Evolutionary conservation across 2,113 vertebrate genomes (phyloP).

Genomic region (Helogale parvula): DNA sequence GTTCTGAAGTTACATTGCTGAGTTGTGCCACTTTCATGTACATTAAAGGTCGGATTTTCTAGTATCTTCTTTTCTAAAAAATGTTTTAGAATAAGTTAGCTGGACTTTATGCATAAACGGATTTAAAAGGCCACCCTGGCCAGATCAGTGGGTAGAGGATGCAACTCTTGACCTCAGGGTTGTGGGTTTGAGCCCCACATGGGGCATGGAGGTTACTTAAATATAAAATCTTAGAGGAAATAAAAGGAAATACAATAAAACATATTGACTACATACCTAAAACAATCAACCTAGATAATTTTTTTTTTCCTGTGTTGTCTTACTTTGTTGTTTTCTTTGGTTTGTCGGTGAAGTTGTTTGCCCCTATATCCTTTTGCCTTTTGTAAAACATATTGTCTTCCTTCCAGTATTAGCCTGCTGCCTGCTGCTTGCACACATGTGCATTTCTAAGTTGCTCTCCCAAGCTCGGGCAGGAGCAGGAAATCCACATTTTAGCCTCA

Average conservation of each 20-base stretch:
- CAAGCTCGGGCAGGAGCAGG: background rate
- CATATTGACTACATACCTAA: background rate
- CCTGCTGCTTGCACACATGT: background rate
- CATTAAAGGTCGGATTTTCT: conserved; percentile 35
- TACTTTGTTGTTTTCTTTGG: background rate
- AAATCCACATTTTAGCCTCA: background rate
- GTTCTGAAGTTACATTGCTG: conserved; percentile 49
- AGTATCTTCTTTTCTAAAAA: conserved; percentile 39
- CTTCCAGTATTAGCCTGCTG: background rate
- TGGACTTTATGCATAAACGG: background rate
- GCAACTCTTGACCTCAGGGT: background rate
- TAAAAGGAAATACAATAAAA: background rate
- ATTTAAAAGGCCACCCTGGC: background rate
- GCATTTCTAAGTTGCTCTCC: background rate
- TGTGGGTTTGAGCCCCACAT: background rate
- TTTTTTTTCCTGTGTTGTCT: background rate
- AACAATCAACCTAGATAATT: background rate
- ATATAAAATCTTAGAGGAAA: background rate
- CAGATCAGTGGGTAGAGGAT: background rate
- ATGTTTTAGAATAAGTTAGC: background rate
- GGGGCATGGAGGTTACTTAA: background rate
- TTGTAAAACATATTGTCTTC: background rate
- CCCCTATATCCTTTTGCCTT: background rate
- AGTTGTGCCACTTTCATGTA: conserved; percentile 37
- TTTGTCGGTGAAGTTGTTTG: background rate